Evolutionary conservation across 2,113 vertebrate species (phyloP), one percentile per base, ranked within the genome.

Genomic region (Rattus rattus): DNA sequence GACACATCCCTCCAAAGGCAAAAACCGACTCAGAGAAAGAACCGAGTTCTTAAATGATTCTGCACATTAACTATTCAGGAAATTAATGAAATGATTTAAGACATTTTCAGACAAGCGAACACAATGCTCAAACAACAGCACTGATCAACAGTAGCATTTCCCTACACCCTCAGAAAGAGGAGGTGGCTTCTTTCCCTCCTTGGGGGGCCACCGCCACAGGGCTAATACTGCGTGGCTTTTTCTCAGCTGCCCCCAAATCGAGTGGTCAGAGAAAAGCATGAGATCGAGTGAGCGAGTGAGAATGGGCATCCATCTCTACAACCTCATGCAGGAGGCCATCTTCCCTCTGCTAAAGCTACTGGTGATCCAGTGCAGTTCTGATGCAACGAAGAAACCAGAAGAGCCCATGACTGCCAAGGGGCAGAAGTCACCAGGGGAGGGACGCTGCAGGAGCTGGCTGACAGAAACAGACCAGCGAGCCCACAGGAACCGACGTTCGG

Each of bases 231-330:
- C 3, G 30, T 36, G 63, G 47, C 20, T 69, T 39, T 49, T 36
- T 13, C 52, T 70, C 22, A 6, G 24, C n/a, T 56, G 52, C 24
- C n/a, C 56, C 12, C 52, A 65, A 22, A 88, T 70, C 88, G 75
- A 84, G 47, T 52, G 49, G 36, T 70, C 20, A 88, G 26, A 85
- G n/a, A 65, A 22, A 56, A 52, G 13, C 6, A 0, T 75, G 84
- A 88, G 0, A 69, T 26, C 33, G 43, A 47, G 0, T 0, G 1
- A 87, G 67, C 33, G 43, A 47, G 0, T 0, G 1, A 87, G 67
- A 92, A 1, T 5, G 73, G 61, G 77, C 30, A 1, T 72, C 13
- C 1, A 11, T 54, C 24, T 94, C 91, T n/a, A 88, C n/a, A 80
- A 92, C 47, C 86, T 70, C 67, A 87, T 49, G 87, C 20, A 47